Conservation (phyloP, 2,888 invertebrate species). For the Dendrolimus houi region DNA sequence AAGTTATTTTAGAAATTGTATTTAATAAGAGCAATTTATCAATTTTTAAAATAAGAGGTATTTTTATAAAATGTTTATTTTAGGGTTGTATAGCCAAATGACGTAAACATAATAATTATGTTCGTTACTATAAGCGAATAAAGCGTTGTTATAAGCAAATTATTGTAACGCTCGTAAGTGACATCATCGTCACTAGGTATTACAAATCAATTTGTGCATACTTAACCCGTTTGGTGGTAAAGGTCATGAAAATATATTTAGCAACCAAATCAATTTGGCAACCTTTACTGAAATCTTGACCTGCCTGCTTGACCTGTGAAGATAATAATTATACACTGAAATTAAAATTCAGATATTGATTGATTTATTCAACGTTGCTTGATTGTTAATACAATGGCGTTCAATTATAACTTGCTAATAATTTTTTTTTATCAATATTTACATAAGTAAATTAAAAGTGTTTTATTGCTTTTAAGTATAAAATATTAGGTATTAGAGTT, state of each 20-base stretch:
- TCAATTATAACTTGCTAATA: not conserved
- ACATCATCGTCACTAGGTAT: not conserved
- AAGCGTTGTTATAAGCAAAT: too few species aligned
- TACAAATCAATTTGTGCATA: not conserved
- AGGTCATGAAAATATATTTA: not conserved
- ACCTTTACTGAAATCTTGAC: not conserved
- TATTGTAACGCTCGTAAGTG: too few species aligned
- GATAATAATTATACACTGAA: not conserved
- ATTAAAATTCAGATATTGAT: not conserved
- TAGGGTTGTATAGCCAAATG: too few species aligned
- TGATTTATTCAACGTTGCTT: not conserved
- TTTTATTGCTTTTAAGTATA: not conserved
- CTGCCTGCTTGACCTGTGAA: not conserved
- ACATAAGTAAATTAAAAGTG: slow-evolving; percentile 4
- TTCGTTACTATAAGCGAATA: too few species aligned
- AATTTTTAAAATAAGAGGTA: too few species aligned
- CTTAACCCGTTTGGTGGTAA: not conserved
- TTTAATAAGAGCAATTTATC: too few species aligned
- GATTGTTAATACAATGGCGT: not conserved
- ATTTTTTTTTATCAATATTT: not conserved
- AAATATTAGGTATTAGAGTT: too few species aligned
- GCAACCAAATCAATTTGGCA: not conserved
- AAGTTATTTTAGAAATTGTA: too few species aligned
- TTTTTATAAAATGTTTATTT: too few species aligned
- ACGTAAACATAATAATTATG: too few species aligned